Base-by-base conservation (phyloP, 2,113 vertebrate species). In the Passer domesticus region DNA sequence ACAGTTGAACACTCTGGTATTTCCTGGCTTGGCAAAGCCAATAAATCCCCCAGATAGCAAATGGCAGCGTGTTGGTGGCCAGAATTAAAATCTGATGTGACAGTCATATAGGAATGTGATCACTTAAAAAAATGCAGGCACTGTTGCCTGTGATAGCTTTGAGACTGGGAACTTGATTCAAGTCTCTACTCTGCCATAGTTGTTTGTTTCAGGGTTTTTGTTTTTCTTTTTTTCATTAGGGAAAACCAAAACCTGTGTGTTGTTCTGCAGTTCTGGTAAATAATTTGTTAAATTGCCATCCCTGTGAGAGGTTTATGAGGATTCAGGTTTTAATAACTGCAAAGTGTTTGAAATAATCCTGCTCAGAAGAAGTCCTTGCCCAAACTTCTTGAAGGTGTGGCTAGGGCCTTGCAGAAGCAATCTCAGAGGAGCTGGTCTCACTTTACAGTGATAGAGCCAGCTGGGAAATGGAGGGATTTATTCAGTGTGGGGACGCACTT, bases 371-470 rank as follows among this genome's bases (percentile, higher is more conserved):
- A 75, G 53, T 44, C 37, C 49, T 76, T 17, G 10, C 46, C 8
- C 37, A 18, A 2, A 33, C n/a, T 56, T 76, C 23, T 37, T 43
- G 33, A n/a, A 63, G 28, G 31, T 37, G 24, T 66, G 47, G 27
- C n/a, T 20, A 37, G 52, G 53, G 41, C n/a, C n/a, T 56, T 49
- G 75, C 53, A 52, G 66, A 72, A 74, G 49, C 20, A 25, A 14
- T 24, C 13, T 62, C 12, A 9, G 50, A 55, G 37, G n/a, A 72
- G 7, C 0, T 28, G 16, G 11, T 52, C 49, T 73, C 28, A 2
- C 3, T 4, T 14, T 21, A 5, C 11, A 62, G 76, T 4, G 50
- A 21, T 0, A 28, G n/a, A 56, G 7, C 5, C 30, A 63, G 3
- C 10, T 81, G 82, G 58, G 43, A 67, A 58, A 47, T 8, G 8